These are phyloP conservation scores for Sebastes fasciatus DNA, from an alignment of 2,113 vertebrate species.

Conservation along the genomic window DNA sequence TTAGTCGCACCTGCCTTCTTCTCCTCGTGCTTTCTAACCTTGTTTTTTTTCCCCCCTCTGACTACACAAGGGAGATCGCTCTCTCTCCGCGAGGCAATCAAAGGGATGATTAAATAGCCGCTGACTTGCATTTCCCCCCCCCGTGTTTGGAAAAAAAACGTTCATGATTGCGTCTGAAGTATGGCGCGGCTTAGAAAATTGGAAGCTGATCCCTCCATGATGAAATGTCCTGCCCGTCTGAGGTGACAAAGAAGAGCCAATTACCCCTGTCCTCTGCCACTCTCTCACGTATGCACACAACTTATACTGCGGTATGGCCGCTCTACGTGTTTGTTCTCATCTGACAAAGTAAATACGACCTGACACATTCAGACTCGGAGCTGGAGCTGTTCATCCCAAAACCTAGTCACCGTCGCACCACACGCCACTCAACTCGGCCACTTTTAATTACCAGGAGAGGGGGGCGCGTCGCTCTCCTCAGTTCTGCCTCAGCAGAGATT, in stretches of 20 bases:
- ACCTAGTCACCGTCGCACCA: conserved; percentile 65
- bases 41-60: conserved; percentile 45
- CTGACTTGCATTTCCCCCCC: conserved; percentile 81
- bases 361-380: conserved; percentile 74
- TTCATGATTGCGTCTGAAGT: conserved; percentile 79
- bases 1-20: conserved; percentile 27
- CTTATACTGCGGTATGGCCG: conserved; percentile 9
- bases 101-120: conserved; percentile 82
- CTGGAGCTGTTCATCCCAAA: conserved; percentile 69
- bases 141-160: conserved; percentile 63
- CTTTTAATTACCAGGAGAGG: conserved; percentile 85
- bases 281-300: conserved; percentile 11
- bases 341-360: conserved; percentile 74
- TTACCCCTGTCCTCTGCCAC: conserved; percentile 75
- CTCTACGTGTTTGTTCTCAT: conserved; percentile 49
- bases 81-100: conserved; percentile 65
- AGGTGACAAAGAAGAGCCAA: conserved; percentile 80
- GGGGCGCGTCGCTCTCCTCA: conserved; percentile 67
- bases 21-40: conserved; percentile 51
- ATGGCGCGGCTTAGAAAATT: conserved; percentile 72
- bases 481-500: conserved; percentile 85
- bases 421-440: conserved; percentile 76
- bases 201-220: conserved; percentile 75
- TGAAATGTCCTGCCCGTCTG: conserved; percentile 75
- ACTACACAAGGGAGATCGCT: conserved; percentile 61